phyloP scores from a whole-genome alignment of 2,797 vertebrate species.

The Melanotaenia trifasciata region DNA sequence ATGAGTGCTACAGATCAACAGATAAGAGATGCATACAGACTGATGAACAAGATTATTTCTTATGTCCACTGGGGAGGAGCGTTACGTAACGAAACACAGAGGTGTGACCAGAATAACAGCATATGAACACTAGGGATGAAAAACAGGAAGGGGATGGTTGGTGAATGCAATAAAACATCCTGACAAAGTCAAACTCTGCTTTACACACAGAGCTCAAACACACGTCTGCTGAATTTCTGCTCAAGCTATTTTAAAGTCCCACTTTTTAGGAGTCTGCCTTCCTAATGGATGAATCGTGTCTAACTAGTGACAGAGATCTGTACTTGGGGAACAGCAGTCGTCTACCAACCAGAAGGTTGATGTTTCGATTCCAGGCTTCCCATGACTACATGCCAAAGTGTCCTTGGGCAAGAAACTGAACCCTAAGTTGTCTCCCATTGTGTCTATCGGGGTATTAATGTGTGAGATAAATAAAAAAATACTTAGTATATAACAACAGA shows the following conservation, averaged over 20 bases:
- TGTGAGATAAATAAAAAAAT: too few relatives aligned
- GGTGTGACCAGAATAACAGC: conserved; percentile 15
- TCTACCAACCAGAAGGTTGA: too few relatives aligned
- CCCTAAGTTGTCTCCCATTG: too few relatives aligned
- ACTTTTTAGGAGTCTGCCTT: conserved; percentile 25
- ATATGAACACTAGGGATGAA: neutral
- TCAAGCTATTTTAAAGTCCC: conserved; percentile 56
- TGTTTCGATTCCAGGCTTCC: too few relatives aligned
- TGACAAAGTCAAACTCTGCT: conserved; percentile 4
- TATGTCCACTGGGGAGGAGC: conserved; percentile 12
- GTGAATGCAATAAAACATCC: conserved; percentile 33
- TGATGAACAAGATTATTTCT: conserved; percentile 59
- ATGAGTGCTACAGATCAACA: conserved; percentile 42
- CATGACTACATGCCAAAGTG: too few relatives aligned
- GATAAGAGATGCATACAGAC: conserved; percentile 47
- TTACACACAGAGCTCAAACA: conserved; percentile 34
- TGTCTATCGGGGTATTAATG: too few relatives aligned
- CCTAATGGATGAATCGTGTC: conserved; percentile 27
- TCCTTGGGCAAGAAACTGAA: too few relatives aligned
- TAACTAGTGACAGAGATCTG: conserved; percentile 45
- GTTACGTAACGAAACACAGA: conserved; percentile 50
- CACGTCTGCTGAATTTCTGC: conserved; percentile 21
- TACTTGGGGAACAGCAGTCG: too few relatives aligned
- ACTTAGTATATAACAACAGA: too few relatives aligned
- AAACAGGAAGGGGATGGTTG: conserved; percentile 32